Evolutionary conservation across 1,140 invertebrate species (phyloP).

Genomic region (Patella vulgata): DNA sequence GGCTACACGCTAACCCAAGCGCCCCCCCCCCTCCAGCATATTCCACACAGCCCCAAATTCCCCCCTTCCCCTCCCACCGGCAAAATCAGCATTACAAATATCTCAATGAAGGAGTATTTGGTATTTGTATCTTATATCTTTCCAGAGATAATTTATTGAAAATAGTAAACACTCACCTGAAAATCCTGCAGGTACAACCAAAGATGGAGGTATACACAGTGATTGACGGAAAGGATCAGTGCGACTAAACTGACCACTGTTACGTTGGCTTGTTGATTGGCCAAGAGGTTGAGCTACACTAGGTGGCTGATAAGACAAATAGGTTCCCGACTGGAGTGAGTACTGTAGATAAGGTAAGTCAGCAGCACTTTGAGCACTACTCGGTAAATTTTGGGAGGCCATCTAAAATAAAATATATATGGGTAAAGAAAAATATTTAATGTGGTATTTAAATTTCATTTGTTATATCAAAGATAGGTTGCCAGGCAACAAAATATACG

Average conservation of each 20-base stretch:
- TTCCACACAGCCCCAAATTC: too few relatives aligned
- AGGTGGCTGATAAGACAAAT: conserved; percentile 61
- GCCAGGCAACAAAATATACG: too few relatives aligned
- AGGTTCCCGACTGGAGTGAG: conserved; percentile 78
- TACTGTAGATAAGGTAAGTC: conserved; percentile 74
- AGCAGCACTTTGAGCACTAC: conserved; percentile 39
- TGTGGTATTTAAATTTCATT: background rate
- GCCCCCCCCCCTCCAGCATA: too few relatives aligned
- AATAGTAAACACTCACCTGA: conserved; percentile 51
- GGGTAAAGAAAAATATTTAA: background rate
- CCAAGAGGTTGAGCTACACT: conserved; percentile 54
- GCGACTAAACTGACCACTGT: conserved; percentile 74
- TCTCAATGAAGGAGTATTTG: too few relatives aligned
- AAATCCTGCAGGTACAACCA: conserved; percentile 67
- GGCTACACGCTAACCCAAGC: too few relatives aligned
- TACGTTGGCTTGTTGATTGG: conserved; percentile 52
- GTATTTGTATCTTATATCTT: too few relatives aligned
- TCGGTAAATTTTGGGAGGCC: conserved; percentile 47
- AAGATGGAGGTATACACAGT: conserved; percentile 82
- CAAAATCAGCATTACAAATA: too few relatives aligned
- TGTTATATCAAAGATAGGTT: background rate
- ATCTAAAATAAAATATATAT: conserved; percentile 36
- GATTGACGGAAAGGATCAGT: conserved; percentile 69
- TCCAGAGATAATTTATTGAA: too few relatives aligned
- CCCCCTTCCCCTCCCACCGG: too few relatives aligned